Percentiles rank a stretch among this genome's conserved stretches.
These are phyloP conservation scores for Cygnus olor DNA, from an alignment of 2,797 vertebrate species.

Conservation along the genomic window DNA sequence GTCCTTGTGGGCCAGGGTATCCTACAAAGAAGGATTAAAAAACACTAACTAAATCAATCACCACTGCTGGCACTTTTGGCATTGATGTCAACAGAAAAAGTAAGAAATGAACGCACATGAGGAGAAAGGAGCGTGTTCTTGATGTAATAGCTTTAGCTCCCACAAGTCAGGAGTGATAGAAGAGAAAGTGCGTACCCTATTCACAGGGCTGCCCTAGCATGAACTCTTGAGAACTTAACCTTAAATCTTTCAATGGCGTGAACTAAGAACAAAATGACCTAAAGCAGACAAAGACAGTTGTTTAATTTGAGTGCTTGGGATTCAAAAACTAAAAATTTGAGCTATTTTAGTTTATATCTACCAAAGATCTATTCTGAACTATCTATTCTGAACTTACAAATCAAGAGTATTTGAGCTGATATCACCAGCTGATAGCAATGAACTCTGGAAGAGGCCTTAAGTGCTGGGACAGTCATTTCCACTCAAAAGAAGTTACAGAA, in stretches of 20 bases:
- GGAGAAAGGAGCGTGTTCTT: neutral
- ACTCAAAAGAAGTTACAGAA: neutral
- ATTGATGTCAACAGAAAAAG: neutral
- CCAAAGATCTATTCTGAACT: neutral
- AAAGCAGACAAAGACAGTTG: neutral
- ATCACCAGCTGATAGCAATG: neutral
- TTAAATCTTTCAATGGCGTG: no score
- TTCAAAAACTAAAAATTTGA: neutral
- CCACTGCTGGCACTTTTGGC: neutral
- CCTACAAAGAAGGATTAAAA: neutral
- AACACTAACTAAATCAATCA: fast-evolving
- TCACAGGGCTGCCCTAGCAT: neutral
- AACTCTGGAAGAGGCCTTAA: neutral
- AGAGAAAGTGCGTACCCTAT: neutral
- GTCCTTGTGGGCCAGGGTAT: neutral
- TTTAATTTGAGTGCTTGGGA: neutral
- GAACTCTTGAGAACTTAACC: neutral
- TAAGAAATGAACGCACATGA: fast-evolving
- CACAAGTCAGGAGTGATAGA: neutral
- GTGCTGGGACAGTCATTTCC: neutral
- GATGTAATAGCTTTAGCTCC: neutral
- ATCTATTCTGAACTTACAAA: neutral
- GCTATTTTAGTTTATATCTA: neutral
- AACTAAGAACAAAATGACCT: neutral
- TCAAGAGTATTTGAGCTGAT: neutral